These are phyloP conservation scores for Morus bassanus DNA, from an alignment of 2,797 vertebrate genomes.

Conservation along the genomic window DNA sequence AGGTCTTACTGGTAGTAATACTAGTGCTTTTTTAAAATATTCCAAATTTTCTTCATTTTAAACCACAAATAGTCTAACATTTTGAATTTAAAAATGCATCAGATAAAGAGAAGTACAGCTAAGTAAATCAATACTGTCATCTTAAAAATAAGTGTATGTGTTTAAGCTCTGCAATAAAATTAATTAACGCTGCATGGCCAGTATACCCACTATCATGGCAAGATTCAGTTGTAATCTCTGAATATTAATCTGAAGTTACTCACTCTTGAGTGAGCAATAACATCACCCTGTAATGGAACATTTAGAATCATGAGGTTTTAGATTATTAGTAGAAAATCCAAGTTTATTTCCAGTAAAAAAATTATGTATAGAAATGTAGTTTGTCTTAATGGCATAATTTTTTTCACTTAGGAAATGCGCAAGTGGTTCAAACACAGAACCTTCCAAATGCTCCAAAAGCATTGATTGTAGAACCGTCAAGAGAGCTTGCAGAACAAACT, in stretches of 20 bases:
- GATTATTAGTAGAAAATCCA: neutral
- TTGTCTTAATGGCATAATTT: neutral
- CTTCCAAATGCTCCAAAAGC: constrained; percentile 89
- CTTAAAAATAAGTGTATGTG: neutral
- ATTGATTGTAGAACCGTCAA: constrained; percentile 93
- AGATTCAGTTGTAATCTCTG: neutral
- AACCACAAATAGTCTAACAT: neutral
- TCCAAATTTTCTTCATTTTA: neutral
- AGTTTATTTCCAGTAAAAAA: neutral
- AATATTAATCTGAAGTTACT: neutral
- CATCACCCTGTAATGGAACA: neutral
- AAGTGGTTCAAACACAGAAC: constrained; percentile 86
- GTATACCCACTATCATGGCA: neutral
- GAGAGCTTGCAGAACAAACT: constrained; percentile 96
- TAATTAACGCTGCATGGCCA: neutral
- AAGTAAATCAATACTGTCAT: neutral
- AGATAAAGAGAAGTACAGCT: neutral
- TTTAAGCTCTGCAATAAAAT: neutral
- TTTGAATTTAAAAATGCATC: neutral
- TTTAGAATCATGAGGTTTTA: neutral
- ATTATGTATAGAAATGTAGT: neutral
- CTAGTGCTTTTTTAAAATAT: neutral
- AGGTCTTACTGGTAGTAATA: neutral
- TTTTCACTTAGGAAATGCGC: constrained; percentile 82
- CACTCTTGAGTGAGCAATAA: neutral